Base-by-base conservation (phyloP, 1,140 invertebrate genomes). In the Agrypnia vestita region DNA sequence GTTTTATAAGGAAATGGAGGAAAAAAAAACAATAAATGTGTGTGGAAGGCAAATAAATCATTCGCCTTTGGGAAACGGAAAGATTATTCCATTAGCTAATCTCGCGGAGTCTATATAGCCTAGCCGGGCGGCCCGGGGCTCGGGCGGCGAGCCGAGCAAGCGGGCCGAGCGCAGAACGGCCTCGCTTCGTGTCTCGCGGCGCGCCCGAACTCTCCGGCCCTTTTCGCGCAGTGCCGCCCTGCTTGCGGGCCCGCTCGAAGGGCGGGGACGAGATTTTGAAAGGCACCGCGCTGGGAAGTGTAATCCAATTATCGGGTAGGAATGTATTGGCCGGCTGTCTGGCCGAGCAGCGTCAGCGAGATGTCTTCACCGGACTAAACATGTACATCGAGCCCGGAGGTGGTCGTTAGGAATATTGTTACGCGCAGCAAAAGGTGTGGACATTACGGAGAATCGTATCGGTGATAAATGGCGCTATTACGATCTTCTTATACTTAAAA, bases 51-150 rank as follows among this genome's bases (percentile, higher is more conserved):
- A 69, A 69, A 69, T 69, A 69, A 69, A 69, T 69, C 64, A 69
- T 69, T 69, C 64, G 64, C 64, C 44, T 69, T 6, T 69, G 35
- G 64, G 64, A 47, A 69, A 69, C 64, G 64, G 44, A 69, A 69
- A 44, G 64, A 69, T 69, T 69, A 69, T 69, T 69, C 64, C 64
- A 69, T 69, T 69, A 69, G 64, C 64, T 69, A 69, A 69, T 69
- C 64, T 69, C 64, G 64, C 64, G 64, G 4, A 69, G 64, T 69
- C 64, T 47, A 69, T 35, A 35, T 69, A 69, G 64, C 44, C 64
- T 35, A 47, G 11, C 49, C 49, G 3, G 49, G 25, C 11, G 49
- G 49, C 11, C 46, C 64, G 43, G n/a, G 15, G 6, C 17, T 62
- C 59, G 19, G n/a, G 13, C 17, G 15, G 8, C 55, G 11, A 9